A percentile compares a stretch with the other conserved stretches of the same genome.
Conservation (phyloP, 2,888 invertebrate species). For the Thalpophila matura region DNA sequence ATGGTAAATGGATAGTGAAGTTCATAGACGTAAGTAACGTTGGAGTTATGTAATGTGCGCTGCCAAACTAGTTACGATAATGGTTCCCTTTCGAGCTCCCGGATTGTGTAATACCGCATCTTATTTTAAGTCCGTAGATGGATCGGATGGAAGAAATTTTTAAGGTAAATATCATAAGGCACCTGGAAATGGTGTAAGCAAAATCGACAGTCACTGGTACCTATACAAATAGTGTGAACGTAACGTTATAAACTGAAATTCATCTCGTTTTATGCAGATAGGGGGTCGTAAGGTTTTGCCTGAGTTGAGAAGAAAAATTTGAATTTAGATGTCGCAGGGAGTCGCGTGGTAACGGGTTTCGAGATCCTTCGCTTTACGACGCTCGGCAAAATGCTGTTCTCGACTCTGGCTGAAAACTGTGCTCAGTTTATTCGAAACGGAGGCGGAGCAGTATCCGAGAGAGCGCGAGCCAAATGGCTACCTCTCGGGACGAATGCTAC, state of each 20-base stretch:
- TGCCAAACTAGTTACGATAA: slow-evolving; percentile 59
- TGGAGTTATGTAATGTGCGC: slow-evolving; percentile 42
- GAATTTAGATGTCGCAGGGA: slow-evolving; percentile 86
- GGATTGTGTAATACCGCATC: slow-evolving; percentile 48
- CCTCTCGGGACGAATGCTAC: slow-evolving; percentile 84
- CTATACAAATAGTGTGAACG: slow-evolving; percentile 77
- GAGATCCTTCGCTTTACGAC: slow-evolving; percentile 86
- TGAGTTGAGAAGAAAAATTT: slow-evolving; percentile 83
- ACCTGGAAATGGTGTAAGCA: slow-evolving; percentile 55
- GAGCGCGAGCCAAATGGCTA: slow-evolving; percentile 85
- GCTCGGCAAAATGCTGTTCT: slow-evolving; percentile 85
- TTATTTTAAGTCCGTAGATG: slow-evolving; percentile 35
- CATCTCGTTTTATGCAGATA: slow-evolving; percentile 83
- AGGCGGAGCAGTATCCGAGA: slow-evolving; percentile 82
- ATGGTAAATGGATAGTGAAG: slow-evolving; percentile 55
- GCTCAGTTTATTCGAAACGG: slow-evolving; percentile 85
- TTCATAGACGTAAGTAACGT: slow-evolving; percentile 35
- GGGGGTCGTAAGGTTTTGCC: slow-evolving; percentile 77
- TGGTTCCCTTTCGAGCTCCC: slow-evolving; percentile 40
- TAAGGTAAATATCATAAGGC: slow-evolving; percentile 40
- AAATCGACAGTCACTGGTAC: slow-evolving; percentile 64
- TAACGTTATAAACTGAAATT: slow-evolving; percentile 82
- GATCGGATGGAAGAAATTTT: slow-evolving; percentile 27
- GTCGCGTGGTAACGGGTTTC: slow-evolving; percentile 80
- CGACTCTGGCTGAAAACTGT: slow-evolving; percentile 83